Base-by-base conservation (phyloP, 2,888 invertebrate species). In the Melikaiella ostensackeni region DNA sequence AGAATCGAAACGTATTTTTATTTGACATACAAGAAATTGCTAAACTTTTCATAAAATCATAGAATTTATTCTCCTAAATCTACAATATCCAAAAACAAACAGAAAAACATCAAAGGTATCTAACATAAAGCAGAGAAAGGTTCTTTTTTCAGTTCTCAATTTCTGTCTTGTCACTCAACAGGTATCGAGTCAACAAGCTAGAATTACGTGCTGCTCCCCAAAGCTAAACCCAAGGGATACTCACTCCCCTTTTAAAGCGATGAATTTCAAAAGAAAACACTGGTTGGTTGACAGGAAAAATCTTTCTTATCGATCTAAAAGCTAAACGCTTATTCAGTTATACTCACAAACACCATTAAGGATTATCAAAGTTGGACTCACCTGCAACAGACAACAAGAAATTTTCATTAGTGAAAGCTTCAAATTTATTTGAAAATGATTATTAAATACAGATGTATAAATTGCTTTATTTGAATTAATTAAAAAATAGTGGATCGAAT, bases 231-330 rank as follows among this genome's bases (percentile, higher is more conserved):
- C 64, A 64, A 16, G 35, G 64, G 38, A 64, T 21, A 21, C 38
- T 13, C 24, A 9, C 24, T 24, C 57, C 35, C 64, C 42, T 38
- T 64, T 64, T 42, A 21, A 42, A 42, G 21, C 21, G 64, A 64
- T 64, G 64, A 64, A 64, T 66, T 66, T 66, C 46, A 30, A 46
- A 66, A 46, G 46, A 70, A 70, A 70, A 70, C 70, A 70, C n/a
- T 9, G 50, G 50, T n/a, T 50, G 6, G 50, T 50, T 50, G 50
- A n/a, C n/a, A 50, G 50, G 6, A 50, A 50, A n/a, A 50, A 50
- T 50, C 50, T 50, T 50, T 50, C 50, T 50, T 50, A n/a, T n/a
- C n/a, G n/a, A 50, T 50, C 19, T 8, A n/a, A 50, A 50, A n/a
- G 8, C 50, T 50, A 50, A n/a, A 50, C 50, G 50, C n/a, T 50